Percentiles rank a stretch among this genome's conserved stretches.
These are phyloP conservation scores for Pionites leucogaster DNA, from an alignment of 2,113 vertebrate genomes.

Conservation along the genomic window DNA sequence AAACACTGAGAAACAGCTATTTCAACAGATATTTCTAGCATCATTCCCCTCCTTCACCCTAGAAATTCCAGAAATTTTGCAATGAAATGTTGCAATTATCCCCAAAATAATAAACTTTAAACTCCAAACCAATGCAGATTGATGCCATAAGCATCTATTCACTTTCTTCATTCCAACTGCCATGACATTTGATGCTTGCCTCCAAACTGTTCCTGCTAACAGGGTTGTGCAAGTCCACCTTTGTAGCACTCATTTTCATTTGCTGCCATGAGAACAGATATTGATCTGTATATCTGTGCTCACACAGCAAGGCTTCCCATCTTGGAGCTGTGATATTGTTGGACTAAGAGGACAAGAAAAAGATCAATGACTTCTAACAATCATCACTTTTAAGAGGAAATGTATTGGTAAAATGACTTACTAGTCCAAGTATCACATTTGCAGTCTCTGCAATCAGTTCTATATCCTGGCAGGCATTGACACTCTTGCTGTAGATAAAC, in stretches of 20 bases:
- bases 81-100: neutral
- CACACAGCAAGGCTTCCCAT: constrained; percentile 53
- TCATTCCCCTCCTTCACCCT: neutral
- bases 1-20: neutral
- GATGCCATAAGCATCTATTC: neutral
- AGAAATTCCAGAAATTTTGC: neutral
- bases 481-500: neutral
- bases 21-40: neutral
- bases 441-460: neutral
- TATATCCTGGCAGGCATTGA: neutral
- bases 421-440: neutral
- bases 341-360: constrained; percentile 4
- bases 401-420: constrained; percentile 25
- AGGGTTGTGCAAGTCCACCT: neutral
- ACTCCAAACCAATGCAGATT: neutral
- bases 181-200: neutral
- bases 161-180: neutral
- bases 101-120: neutral
- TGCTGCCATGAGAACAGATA: constrained; percentile 40
- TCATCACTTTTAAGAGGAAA: constrained; percentile 29
- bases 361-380: constrained; percentile 60
- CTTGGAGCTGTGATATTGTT: constrained; percentile 57
- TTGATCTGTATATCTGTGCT: constrained; percentile 58
- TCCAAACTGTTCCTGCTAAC: neutral
- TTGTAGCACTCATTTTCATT: constrained; percentile 41